Evolutionary conservation across 2,888 invertebrate species (phyloP).

Genomic region (Philhelius pedissequus): DNA sequence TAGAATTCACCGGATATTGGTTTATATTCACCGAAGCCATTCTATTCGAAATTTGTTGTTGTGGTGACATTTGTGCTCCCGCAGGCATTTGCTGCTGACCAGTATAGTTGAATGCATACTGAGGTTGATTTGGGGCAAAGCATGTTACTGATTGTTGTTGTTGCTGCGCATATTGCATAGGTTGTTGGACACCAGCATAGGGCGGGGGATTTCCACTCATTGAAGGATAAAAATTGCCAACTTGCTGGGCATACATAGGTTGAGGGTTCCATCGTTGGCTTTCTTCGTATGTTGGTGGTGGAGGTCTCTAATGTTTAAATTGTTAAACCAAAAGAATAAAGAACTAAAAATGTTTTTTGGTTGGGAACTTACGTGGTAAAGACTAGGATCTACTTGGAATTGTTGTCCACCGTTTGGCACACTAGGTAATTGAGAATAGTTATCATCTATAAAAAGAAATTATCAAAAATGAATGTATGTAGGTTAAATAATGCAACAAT

Average conservation of each 20-base stretch:
- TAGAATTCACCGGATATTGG: conserved; percentile 3
- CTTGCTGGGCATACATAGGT: conserved; percentile 35
- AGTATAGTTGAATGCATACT: conserved; percentile 28
- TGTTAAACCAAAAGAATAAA: background rate
- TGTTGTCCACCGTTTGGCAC: conserved; percentile 32
- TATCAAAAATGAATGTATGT: background rate
- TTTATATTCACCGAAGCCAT: conserved; percentile 35
- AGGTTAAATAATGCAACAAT: background rate
- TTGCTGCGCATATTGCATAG: conserved; percentile 67
- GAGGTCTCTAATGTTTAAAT: conserved; percentile 71
- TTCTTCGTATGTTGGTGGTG: conserved; percentile 77
- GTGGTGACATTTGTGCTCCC: conserved; percentile 9
- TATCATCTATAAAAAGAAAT: conserved; percentile 21
- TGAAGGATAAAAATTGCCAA: conserved; percentile 26
- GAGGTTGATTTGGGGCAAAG: conserved; percentile 34
- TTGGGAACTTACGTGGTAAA: conserved; percentile 39
- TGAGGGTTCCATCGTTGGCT: conserved; percentile 72
- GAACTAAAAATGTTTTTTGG: background rate
- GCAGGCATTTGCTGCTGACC: conserved; percentile 38
- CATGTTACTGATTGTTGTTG: conserved; percentile 11
- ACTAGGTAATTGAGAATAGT: conserved; percentile 39
- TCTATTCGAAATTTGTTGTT: conserved; percentile 24
- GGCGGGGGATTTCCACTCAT: conserved; percentile 55
- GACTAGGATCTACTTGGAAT: conserved; percentile 36
- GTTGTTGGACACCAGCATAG: conserved; percentile 73